Base-by-base conservation (phyloP, 2,888 invertebrate genomes). In the Cylindroiulus punctatus region DNA sequence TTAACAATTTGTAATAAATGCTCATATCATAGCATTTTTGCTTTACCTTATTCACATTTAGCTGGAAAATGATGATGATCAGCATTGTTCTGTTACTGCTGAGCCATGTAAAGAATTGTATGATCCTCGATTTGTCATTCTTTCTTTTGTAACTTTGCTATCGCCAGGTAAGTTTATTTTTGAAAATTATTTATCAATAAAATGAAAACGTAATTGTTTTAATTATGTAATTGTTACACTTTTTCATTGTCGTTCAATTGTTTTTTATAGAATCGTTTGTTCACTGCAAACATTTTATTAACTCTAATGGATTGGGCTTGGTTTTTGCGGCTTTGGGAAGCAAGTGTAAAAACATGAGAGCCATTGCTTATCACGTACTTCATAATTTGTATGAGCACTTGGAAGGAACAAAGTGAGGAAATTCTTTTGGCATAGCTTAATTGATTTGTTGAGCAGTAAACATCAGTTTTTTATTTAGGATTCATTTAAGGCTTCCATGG, bases 271-370 rank as follows among this genome's bases (percentile, higher is more conserved):
- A 84, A 57, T 84, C 84, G 17, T n/a, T 52, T 7, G 32, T 84
- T 2, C 44, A 84, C 19, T 52, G 36, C 30, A 47, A 36, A 32
- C 36, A 36, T 19, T 84, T 84, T 32, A 52, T 84, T 26, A 52
- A 84, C 26, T 84, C 30, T 30, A 84, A 84, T 57, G 84, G 52
- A 26, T 57, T 84, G 52, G 47, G 26, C 26, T 47, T 84, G 22
- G 30, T 84, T n/a, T 47, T 84, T 84, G 84, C 84, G 26, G 52
- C 84, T 57, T 84, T 84, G 84, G 52, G 52, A 42, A 84, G 84
- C 32, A 32, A 8, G 0, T 36, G 57, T 17, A 52, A 30, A 47
- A 84, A 57, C 32, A 84, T 84, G 84, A 47, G 84, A 36, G 84
- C 84, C n/a, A 32, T 57, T 36, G 84, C 47, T 52, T 84, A 84